Evolutionary conservation across 2,888 invertebrate genomes (phyloP).

Genomic region (Agrilus mali): DNA sequence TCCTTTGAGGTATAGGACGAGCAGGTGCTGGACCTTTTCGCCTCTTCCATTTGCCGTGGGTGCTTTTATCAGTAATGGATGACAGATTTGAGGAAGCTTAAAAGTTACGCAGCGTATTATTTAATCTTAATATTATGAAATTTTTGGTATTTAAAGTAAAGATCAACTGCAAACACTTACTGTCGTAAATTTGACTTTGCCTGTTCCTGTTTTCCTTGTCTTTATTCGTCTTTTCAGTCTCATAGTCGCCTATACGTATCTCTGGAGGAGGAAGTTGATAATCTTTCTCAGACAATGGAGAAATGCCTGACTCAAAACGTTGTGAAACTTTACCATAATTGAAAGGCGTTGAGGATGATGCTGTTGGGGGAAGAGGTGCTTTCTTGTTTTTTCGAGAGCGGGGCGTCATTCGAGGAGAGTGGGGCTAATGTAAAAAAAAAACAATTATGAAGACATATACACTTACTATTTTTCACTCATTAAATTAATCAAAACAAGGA

Average conservation of each 20-base stretch:
- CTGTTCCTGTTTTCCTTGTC: conserved; percentile 46
- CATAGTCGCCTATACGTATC: conserved; percentile 27
- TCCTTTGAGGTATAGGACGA: conserved; percentile 56
- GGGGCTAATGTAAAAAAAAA: conserved; percentile 16
- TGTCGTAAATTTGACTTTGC: conserved; percentile 25
- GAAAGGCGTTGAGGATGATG: conserved; percentile 20
- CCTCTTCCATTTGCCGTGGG: conserved; percentile 57
- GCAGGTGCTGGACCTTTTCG: conserved; percentile 75
- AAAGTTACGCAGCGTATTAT: background rate
- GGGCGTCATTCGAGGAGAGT: conserved; percentile 36
- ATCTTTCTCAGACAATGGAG: background rate
- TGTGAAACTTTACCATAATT: conserved; percentile 1
- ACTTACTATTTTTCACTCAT: background rate
- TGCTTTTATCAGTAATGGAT: conserved; percentile 42
- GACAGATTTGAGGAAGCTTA: conserved; percentile 13
- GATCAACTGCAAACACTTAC: conserved; percentile 2
- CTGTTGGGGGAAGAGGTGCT: conserved; percentile 50
- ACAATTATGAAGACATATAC: background rate
- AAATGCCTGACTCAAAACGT: conserved; percentile 8
- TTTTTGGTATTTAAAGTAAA: background rate
- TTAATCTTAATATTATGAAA: background rate
- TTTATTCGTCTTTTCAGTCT: conserved; percentile 43
- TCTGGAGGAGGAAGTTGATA: background rate
- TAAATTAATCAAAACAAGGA: background rate
- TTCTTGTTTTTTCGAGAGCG: conserved; percentile 47